phyloP scores from a whole-genome alignment of 1,140 invertebrate genomes.

The Glossosoma conforme region DNA sequence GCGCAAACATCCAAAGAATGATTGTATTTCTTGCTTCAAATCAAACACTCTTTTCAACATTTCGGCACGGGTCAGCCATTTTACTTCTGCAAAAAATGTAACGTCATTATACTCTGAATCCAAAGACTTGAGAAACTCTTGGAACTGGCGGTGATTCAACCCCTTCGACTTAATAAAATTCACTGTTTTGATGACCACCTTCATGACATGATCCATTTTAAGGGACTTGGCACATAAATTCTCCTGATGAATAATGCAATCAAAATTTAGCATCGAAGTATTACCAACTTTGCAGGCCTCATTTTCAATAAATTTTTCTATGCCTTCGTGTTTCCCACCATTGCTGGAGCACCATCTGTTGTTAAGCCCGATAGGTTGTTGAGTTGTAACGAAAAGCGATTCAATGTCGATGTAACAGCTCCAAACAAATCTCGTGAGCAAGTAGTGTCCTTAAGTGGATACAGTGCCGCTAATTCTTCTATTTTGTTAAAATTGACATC shows the following conservation, averaged over 20 bases:
- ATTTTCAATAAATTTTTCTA: slow-evolving; percentile 31
- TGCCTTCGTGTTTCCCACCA: slow-evolving; percentile 33
- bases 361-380: slow-evolving; percentile 29
- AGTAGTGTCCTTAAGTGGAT: slow-evolving; percentile 34
- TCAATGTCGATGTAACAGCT: slow-evolving; percentile 25
- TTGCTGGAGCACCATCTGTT: slow-evolving; percentile 36
- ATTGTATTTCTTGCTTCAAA: slow-evolving; percentile 30
- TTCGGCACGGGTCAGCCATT: slow-evolving; percentile 34
- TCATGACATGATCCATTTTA: slow-evolving; percentile 35
- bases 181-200: slow-evolving; percentile 33
- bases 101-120: slow-evolving; percentile 34
- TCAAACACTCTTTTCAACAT: slow-evolving; percentile 32
- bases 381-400: slow-evolving; percentile 18
- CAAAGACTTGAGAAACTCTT: slow-evolving; percentile 35
- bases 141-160: slow-evolving; percentile 36
- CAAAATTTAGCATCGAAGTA: slow-evolving; percentile 29
- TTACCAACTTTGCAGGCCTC: slow-evolving; percentile 21
- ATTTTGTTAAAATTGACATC: slow-evolving; percentile 33
- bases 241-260: slow-evolving; percentile 38
- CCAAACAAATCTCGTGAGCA: slow-evolving; percentile 33
- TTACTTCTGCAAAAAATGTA: slow-evolving; percentile 33
- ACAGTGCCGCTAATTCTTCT: slow-evolving; percentile 35
- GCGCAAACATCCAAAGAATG: no score
- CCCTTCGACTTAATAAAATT: slow-evolving; percentile 36
- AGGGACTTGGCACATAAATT: slow-evolving; percentile 32